A percentile compares a stretch with the other conserved stretches of the same genome.
Conservation (phyloP, 2,113 vertebrate species). For the Prietella phreatophila region DNA sequence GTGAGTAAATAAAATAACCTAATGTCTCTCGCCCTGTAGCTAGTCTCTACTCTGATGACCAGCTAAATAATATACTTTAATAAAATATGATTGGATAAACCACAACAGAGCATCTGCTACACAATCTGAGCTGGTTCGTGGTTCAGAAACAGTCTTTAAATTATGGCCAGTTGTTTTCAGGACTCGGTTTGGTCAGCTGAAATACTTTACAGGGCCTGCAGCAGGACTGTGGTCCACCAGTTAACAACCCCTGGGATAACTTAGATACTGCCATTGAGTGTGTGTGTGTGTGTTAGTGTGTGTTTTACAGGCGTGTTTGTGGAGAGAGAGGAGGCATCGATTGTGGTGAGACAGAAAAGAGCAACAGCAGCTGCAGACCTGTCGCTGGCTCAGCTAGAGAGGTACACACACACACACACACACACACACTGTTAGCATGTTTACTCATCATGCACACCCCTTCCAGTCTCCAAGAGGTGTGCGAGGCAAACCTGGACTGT, state of each 20-base stretch:
- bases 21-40: not conserved
- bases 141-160: too few species aligned
- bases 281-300: not conserved
- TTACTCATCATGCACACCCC: not conserved
- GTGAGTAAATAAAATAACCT: not conserved
- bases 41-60: too few species aligned
- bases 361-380: slow-evolving; percentile 46
- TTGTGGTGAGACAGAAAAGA: slow-evolving; percentile 67
- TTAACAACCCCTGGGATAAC: too few species aligned
- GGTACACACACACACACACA: slow-evolving; percentile 51
- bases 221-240: too few species aligned
- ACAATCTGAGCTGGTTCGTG: too few species aligned
- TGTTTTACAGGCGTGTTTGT: slow-evolving; percentile 56
- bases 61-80: too few species aligned
- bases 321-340: slow-evolving; percentile 59
- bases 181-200: too few species aligned
- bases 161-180: too few species aligned
- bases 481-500: slow-evolving; percentile 74
- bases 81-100: too few species aligned
- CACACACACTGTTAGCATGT: not conserved
- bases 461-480: slow-evolving; percentile 72
- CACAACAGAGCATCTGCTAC: too few species aligned
- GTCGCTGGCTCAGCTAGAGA: slow-evolving; percentile 63
- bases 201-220: not conserved
- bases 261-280: not conserved